These are phyloP conservation scores for Channallabes apus DNA, from an alignment of 2,797 vertebrate species.

Conservation along the genomic window DNA sequence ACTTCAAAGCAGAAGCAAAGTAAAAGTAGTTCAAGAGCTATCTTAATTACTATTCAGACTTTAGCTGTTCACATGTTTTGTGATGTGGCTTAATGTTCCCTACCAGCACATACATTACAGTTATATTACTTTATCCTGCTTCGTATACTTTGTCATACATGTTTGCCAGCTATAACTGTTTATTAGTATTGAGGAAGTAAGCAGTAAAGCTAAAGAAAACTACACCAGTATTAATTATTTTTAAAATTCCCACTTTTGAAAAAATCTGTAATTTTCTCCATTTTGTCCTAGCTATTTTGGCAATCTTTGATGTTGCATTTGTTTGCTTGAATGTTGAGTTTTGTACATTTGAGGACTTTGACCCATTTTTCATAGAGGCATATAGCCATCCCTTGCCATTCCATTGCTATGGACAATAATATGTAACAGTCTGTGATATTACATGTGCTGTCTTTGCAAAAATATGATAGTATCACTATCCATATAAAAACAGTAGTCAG, in stretches of 20 bases:
- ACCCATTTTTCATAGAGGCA: background rate
- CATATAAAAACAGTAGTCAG: background rate
- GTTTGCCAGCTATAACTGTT: background rate
- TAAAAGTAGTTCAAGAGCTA: conserved; percentile 23
- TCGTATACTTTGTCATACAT: background rate
- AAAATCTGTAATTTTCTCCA: background rate
- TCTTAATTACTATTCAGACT: background rate
- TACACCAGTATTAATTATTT: background rate
- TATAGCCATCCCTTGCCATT: background rate
- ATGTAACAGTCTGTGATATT: background rate
- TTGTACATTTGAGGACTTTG: no score
- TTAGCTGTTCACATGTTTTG: background rate
- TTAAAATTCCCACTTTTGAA: background rate
- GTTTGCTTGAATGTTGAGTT: background rate
- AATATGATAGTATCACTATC: background rate
- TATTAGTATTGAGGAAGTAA: background rate
- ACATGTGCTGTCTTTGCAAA: background rate
- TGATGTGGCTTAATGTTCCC: background rate
- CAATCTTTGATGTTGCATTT: background rate
- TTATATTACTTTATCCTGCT: background rate
- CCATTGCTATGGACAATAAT: no score
- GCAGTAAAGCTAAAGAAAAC: background rate
- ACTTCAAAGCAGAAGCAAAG: conserved; percentile 46
- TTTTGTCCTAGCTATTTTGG: background rate
- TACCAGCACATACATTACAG: background rate